Evolutionary conservation across 2,888 invertebrate species (phyloP).

Genomic region (Sylvicola cinctus): DNA sequence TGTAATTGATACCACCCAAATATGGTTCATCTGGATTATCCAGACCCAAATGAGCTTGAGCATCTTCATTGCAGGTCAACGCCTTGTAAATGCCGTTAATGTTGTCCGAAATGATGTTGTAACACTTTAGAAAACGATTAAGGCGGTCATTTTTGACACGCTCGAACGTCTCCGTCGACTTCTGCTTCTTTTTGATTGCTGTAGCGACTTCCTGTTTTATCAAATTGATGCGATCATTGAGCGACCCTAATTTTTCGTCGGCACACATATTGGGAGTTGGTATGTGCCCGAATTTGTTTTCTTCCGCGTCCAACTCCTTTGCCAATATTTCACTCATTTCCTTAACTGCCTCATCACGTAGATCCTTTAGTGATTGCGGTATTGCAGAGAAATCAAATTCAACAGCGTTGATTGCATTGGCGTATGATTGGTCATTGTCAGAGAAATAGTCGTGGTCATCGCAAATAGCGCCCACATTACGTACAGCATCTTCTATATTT

Average conservation of each 20-base stretch:
- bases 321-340: conserved; percentile 64
- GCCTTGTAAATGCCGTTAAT: conserved; percentile 98
- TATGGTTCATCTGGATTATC: conserved; percentile 99
- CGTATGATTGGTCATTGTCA: conserved; percentile 11
- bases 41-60: conserved; percentile 87
- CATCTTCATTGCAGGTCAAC: conserved; percentile 82
- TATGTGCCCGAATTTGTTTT: conserved; percentile 76
- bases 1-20: conserved; percentile 95
- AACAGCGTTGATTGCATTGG: too few species aligned
- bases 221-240: conserved; percentile 81
- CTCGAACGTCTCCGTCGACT: conserved; percentile 86
- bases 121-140: conserved; percentile 84
- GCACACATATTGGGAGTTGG: conserved; percentile 95
- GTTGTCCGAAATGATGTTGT: conserved; percentile 91
- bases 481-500: conserved; percentile 55
- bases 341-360: conserved; percentile 82
- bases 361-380: conserved; percentile 57
- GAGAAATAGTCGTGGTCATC: too few species aligned
- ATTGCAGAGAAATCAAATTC: conserved; percentile 65
- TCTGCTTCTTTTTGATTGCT: conserved; percentile 79
- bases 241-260: conserved; percentile 79
- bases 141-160: conserved; percentile 85
- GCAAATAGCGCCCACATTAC: conserved; percentile 10
- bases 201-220: conserved; percentile 95
- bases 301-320: conserved; percentile 63